Conservation (phyloP, 1,140 invertebrate genomes). For the Leptestheria dahalacensis region DNA sequence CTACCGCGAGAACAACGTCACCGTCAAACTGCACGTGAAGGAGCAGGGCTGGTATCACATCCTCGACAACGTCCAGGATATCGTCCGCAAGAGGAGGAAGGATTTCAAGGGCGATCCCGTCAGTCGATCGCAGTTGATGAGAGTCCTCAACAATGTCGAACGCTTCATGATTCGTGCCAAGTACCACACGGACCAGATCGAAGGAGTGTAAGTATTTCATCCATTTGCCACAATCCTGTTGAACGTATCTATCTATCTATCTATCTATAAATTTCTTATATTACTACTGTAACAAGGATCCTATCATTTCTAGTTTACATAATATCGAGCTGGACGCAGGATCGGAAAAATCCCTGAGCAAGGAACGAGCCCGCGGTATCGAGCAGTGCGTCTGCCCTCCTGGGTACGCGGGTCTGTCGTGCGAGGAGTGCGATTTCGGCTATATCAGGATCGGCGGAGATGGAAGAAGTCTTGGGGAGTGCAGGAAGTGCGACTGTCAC, state of each 20-base stretch:
- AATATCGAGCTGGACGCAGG: slow-evolving; percentile 33
- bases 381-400: slow-evolving; percentile 41
- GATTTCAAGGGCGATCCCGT: slow-evolving; percentile 46
- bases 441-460: slow-evolving; percentile 48
- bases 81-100: slow-evolving; percentile 35
- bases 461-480: slow-evolving; percentile 24
- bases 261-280: neutral
- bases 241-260: too few relatives aligned
- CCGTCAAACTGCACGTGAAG: slow-evolving; percentile 42
- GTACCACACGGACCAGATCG: slow-evolving; percentile 86
- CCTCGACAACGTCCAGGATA: slow-evolving; percentile 40
- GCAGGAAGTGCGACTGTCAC: slow-evolving; percentile 68
- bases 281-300: neutral
- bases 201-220: slow-evolving; percentile 50
- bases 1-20: slow-evolving; percentile 38
- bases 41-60: slow-evolving; percentile 60
- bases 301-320: slow-evolving; percentile 26
- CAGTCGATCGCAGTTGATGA: slow-evolving; percentile 61
- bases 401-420: slow-evolving; percentile 62
- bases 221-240: too few relatives aligned
- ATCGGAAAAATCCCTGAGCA: slow-evolving; percentile 23
- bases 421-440: slow-evolving; percentile 67
- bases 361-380: slow-evolving; percentile 27
- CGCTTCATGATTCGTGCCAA: slow-evolving; percentile 72
- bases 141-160: slow-evolving; percentile 61